phyloP scores from a whole-genome alignment of 2,797 vertebrate genomes.

The Cephalopachus bancanus region DNA sequence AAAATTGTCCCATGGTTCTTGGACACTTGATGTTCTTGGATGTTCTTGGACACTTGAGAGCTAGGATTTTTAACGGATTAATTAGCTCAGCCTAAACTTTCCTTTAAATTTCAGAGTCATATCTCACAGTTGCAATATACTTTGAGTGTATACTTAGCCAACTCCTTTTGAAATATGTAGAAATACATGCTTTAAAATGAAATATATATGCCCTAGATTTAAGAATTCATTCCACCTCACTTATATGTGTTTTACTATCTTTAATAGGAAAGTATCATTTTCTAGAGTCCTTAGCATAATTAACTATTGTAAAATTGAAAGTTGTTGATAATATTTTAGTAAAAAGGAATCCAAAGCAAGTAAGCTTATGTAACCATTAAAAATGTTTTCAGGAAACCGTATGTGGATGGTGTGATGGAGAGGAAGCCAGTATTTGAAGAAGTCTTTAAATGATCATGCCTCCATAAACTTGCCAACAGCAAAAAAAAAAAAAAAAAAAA shows the following conservation, averaged over 20 bases:
- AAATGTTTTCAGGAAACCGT: constrained; percentile 73
- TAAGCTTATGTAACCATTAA: constrained; percentile 66
- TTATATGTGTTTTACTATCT: neutral
- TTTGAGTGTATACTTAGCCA: neutral
- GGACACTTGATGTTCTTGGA: constrained; percentile 24
- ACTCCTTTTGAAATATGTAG: neutral
- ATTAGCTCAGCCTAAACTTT: constrained; percentile 52
- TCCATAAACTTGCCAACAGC: constrained; percentile 79
- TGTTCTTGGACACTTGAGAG: constrained; percentile 48
- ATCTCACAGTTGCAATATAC: neutral
- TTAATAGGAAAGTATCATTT: constrained; percentile 20
- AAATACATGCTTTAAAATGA: constrained; percentile 13
- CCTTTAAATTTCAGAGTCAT: constrained; percentile 32
- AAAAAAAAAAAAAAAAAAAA: neutral
- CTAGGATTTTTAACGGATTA: constrained; percentile 59
- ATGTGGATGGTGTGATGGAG: constrained; percentile 63
- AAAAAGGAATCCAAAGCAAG: constrained; percentile 67
- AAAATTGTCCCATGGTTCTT: constrained; percentile 55
- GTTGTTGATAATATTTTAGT: constrained; percentile 72
- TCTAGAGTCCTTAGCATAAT: constrained; percentile 26
- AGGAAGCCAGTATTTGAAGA: constrained; percentile 82
- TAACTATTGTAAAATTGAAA: constrained; percentile 59
- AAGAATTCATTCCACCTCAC: neutral
- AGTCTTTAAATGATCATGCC: constrained; percentile 83
- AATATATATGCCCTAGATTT: neutral